Percentiles rank a stretch among this genome's conserved stretches.
phyloP scores from a whole-genome alignment of 2,797 vertebrate genomes.

The Parambassis ranga region DNA sequence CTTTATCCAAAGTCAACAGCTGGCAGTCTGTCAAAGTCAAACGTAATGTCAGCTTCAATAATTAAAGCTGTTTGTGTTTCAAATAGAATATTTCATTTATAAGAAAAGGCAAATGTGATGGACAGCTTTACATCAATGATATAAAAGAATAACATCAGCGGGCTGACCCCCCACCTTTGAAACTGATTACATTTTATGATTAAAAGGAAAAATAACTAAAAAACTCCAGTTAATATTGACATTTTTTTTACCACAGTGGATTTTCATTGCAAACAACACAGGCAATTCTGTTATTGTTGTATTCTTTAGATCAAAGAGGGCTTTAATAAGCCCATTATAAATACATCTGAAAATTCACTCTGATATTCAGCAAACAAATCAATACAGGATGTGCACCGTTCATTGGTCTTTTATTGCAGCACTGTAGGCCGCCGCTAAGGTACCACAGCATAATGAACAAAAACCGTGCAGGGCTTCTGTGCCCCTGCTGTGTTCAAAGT shows the following conservation, averaged over 20 bases:
- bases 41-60: slow-evolving; percentile 66
- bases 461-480: slow-evolving; percentile 61
- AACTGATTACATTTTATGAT: slow-evolving; percentile 67
- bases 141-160: slow-evolving; percentile 21
- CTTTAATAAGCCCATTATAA: slow-evolving; percentile 86
- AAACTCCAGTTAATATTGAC: slow-evolving; percentile 61
- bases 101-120: slow-evolving; percentile 45
- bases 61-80: slow-evolving; percentile 77
- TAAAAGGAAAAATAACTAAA: slow-evolving; percentile 68
- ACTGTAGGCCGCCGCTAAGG: slow-evolving; percentile 68
- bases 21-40: slow-evolving; percentile 61
- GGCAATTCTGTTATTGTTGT: slow-evolving; percentile 75
- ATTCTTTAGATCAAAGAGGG: slow-evolving; percentile 82
- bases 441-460: slow-evolving; percentile 76
- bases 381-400: slow-evolving; percentile 82
- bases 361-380: slow-evolving; percentile 85
- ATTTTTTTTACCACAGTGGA: slow-evolving; percentile 59
- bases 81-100: slow-evolving; percentile 78
- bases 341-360: slow-evolving; percentile 84
- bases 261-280: slow-evolving; percentile 67
- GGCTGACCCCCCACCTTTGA: slow-evolving; percentile 29
- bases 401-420: slow-evolving; percentile 78
- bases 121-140: slow-evolving; percentile 61
- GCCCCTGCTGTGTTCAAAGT: slow-evolving; percentile 83
- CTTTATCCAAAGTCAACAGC: slow-evolving; percentile 59